phyloP scores from a whole-genome alignment of 64 coral and sea anemone genomes.

The Platygyra sinensis region DNA sequence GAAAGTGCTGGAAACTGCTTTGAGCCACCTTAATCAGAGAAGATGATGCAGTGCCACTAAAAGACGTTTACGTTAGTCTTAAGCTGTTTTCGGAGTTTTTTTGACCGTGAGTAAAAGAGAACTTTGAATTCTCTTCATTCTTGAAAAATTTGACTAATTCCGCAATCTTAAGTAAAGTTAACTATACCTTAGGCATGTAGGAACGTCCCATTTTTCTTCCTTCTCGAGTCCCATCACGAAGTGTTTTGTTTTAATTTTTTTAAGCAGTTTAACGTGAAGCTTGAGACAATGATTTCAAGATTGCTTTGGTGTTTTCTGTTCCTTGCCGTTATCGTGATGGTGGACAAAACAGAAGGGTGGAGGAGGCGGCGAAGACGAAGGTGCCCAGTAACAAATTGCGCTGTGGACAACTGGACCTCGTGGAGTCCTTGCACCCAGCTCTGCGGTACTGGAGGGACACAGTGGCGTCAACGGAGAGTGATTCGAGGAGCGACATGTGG shows the following conservation, averaged over 20 bases:
- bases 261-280: not conserved
- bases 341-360: conserved; percentile 14
- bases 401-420: not conserved
- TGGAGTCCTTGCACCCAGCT: not conserved
- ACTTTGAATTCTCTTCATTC: too few relatives aligned
- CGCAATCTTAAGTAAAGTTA: too few relatives aligned
- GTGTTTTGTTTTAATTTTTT: not conserved
- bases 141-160: too few relatives aligned
- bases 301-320: not conserved
- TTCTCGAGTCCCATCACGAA: too few relatives aligned
- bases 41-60: too few relatives aligned
- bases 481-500: not conserved
- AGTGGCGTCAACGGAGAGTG: not conserved
- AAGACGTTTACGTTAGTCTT: too few relatives aligned
- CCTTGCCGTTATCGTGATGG: not conserved
- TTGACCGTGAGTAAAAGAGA: too few relatives aligned
- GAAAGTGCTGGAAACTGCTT: too few relatives aligned
- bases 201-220: too few relatives aligned
- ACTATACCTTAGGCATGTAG: too few relatives aligned
- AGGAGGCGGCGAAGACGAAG: conserved; percentile 11
- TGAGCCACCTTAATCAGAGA: too few relatives aligned
- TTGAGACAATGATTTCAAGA: not conserved
- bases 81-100: too few relatives aligned
- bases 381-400: conserved; percentile 11
- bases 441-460: not conserved